Evolutionary conservation across 2,888 invertebrate species (phyloP).

Genomic region (Steromphala cineraria): DNA sequence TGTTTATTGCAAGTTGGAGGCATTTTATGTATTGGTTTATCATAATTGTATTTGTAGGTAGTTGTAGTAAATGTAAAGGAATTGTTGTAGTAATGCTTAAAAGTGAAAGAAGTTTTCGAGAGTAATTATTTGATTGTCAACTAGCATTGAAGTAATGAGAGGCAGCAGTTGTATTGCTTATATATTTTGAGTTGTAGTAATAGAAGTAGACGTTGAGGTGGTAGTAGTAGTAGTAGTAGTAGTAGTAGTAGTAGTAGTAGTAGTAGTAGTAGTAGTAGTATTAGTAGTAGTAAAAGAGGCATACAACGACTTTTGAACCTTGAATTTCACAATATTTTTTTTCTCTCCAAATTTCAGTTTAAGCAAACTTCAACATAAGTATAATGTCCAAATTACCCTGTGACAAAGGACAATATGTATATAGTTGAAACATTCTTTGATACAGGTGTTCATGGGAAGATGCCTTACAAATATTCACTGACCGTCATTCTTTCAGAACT

Average conservation of each 20-base stretch:
- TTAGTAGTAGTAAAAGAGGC: not conserved
- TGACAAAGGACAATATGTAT: too few species aligned
- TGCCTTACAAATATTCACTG: not conserved
- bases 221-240: not conserved
- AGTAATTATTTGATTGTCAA: too few species aligned
- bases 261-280: not conserved
- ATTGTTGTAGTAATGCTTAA: too few species aligned
- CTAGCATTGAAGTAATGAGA: not conserved
- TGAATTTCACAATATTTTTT: not conserved
- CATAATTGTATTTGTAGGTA: too few species aligned
- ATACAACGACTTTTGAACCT: not conserved
- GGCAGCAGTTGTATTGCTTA: not conserved
- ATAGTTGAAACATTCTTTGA: too few species aligned
- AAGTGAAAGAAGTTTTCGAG: too few species aligned
- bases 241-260: conserved; percentile 9
- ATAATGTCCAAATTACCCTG: too few species aligned
- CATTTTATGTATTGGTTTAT: too few species aligned
- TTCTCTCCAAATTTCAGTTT: not conserved
- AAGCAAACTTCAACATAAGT: not conserved
- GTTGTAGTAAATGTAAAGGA: too few species aligned
- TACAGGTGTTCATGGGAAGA: too few species aligned
- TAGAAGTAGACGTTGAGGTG: conserved; percentile 3
- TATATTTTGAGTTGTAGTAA: not conserved
- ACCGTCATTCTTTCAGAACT: not conserved
- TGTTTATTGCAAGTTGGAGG: not conserved